These are phyloP conservation scores for Tetramorium bicarinatum DNA, from an alignment of 2,888 invertebrate species.

Conservation along the genomic window DNA sequence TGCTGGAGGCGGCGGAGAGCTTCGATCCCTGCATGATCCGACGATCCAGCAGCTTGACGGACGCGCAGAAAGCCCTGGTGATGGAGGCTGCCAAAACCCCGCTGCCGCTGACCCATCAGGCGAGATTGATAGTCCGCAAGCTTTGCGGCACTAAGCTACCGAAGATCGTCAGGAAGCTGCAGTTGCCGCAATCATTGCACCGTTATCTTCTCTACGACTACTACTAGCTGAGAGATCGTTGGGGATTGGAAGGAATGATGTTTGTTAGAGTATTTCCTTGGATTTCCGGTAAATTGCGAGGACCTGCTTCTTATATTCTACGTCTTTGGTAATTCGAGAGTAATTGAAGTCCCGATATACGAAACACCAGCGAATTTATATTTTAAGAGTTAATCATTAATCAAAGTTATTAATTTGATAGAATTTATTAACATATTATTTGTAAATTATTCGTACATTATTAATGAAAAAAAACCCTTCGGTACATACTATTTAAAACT, in stretches of 20 bases:
- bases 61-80: slow-evolving; percentile 89
- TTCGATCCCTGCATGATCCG: slow-evolving; percentile 94
- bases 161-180: slow-evolving; percentile 88
- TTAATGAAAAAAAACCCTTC: background rate
- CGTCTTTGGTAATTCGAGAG: background rate
- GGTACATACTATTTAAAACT: background rate
- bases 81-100: slow-evolving; percentile 90
- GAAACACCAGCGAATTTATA: background rate
- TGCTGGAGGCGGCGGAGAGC: slow-evolving; percentile 92
- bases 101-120: slow-evolving; percentile 90
- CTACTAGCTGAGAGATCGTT: slow-evolving; percentile 65
- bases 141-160: slow-evolving; percentile 88
- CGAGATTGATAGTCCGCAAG: slow-evolving; percentile 88
- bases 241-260: background rate
- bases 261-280: background rate
- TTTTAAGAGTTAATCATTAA: background rate
- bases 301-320: slow-evolving; percentile 9
- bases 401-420: background rate
- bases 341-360: background rate
- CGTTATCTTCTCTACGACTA: slow-evolving; percentile 91
- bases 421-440: slow-evolving; percentile 1
- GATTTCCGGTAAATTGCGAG: slow-evolving; percentile 25
- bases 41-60: slow-evolving; percentile 90
- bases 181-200: slow-evolving; percentile 90
- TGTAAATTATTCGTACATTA: background rate